Percentiles rank a stretch among this genome's conserved stretches.
These are phyloP conservation scores for Rhineura floridana DNA, from an alignment of 2,113 vertebrate genomes.

Conservation along the genomic window DNA sequence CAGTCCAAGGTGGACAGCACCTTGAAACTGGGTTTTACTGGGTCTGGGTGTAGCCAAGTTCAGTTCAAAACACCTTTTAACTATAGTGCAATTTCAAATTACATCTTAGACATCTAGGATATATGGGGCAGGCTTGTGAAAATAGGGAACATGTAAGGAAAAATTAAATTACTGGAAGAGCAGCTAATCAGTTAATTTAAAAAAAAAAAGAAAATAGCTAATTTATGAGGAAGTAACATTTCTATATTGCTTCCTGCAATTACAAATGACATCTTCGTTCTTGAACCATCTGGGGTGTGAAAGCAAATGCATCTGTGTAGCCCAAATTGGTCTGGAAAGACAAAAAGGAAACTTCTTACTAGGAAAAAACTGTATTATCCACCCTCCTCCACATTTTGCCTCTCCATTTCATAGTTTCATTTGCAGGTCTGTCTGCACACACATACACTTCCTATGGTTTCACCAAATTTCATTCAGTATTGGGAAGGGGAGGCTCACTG, in stretches of 20 bases:
- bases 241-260: slow-evolving; percentile 51
- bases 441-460: slow-evolving; percentile 7
- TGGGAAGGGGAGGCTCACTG: background rate
- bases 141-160: background rate
- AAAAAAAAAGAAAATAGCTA: slow-evolving; percentile 6
- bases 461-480: slow-evolving; percentile 51
- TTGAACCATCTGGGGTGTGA: slow-evolving; percentile 60
- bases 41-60: background rate
- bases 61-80: slow-evolving; percentile 26
- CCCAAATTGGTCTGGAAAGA: slow-evolving; percentile 43
- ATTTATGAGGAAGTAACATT: slow-evolving; percentile 48
- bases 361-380: slow-evolving; percentile 23
- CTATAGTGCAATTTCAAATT: background rate
- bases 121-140: background rate
- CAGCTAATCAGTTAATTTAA: slow-evolving; percentile 33
- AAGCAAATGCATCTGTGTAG: slow-evolving; percentile 47
- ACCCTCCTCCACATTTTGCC: background rate
- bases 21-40: too few species aligned
- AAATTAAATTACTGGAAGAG: accelerated
- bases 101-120: slow-evolving; percentile 3
- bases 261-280: slow-evolving; percentile 49
- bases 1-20: too few species aligned
- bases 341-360: slow-evolving; percentile 49
- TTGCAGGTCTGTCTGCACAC: background rate
- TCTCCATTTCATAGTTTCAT: background rate